A percentile compares a stretch with the other conserved stretches of the same genome.
phyloP scores from a whole-genome alignment of 2,113 vertebrate genomes.

The Odocoileus hemionus region DNA sequence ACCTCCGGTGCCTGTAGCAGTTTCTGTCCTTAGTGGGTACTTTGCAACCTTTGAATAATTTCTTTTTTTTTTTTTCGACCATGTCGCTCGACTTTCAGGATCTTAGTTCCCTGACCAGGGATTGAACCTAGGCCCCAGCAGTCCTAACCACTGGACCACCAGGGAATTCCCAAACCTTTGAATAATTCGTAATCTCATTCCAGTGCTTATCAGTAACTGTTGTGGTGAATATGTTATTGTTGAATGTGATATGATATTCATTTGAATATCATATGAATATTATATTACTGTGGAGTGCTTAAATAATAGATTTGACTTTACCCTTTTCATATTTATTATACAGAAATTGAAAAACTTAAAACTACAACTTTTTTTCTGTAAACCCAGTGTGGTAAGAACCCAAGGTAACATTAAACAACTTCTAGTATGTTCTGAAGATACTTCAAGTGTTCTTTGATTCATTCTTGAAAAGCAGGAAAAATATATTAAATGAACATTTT shows the following conservation, averaged over 20 bases:
- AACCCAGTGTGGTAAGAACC: not conserved
- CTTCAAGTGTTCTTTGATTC: not conserved
- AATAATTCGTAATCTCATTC: not conserved
- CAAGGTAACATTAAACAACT: not conserved
- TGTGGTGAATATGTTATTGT: not conserved
- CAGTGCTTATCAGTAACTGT: not conserved
- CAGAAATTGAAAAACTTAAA: not conserved
- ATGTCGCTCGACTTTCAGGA: not conserved
- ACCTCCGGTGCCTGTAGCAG: not conserved
- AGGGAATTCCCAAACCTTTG: not conserved
- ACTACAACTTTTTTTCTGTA: not conserved
- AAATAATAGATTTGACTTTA: not conserved
- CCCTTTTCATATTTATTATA: not conserved
- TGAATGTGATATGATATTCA: not conserved
- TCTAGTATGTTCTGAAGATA: not conserved
- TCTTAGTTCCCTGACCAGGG: not conserved
- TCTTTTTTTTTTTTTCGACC: not conserved
- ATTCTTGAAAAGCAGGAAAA: not conserved
- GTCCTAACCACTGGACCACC: not conserved
- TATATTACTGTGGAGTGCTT: not conserved
- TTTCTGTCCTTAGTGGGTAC: not conserved
- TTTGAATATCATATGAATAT: not conserved
- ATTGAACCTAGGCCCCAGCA: not conserved
- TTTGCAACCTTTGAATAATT: not conserved
- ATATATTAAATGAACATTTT: not conserved